These are phyloP conservation scores for Pandion haliaetus DNA, from an alignment of 2,113 vertebrate genomes.

Conservation along the genomic window DNA sequence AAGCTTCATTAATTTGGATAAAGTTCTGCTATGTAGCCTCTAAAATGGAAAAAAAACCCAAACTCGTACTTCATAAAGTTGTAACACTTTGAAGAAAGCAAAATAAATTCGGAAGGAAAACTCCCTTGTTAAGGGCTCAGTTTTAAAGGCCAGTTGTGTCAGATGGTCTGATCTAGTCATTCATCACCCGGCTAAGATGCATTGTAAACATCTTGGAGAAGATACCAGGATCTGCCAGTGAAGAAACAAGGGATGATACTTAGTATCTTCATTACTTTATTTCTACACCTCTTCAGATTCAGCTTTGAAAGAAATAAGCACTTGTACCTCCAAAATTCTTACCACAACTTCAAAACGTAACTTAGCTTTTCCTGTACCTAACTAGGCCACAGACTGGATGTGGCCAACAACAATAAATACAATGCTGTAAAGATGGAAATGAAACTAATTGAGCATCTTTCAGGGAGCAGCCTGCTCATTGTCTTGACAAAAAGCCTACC, in stretches of 20 bases:
- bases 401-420: not conserved
- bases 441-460: not conserved
- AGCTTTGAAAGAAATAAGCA: not conserved
- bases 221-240: not conserved
- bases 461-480: not conserved
- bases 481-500: not conserved
- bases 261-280: not conserved
- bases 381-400: not conserved
- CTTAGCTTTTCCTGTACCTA: not conserved
- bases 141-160: not conserved
- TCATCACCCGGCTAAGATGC: not conserved
- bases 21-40: not conserved
- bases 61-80: not conserved
- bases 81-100: not conserved
- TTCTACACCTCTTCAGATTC: not conserved
- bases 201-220: not conserved
- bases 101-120: not conserved
- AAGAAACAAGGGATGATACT: not conserved
- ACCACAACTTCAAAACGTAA: not conserved
- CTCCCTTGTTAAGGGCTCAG: not conserved
- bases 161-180: not conserved
- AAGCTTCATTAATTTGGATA: not conserved
- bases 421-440: not conserved
- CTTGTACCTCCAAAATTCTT: not conserved
- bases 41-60: not conserved